Percentiles rank a stretch among this genome's conserved stretches.
Evolutionary conservation across 2,113 vertebrate species (phyloP).

Genomic region (Boleophthalmus pectinirostris): DNA sequence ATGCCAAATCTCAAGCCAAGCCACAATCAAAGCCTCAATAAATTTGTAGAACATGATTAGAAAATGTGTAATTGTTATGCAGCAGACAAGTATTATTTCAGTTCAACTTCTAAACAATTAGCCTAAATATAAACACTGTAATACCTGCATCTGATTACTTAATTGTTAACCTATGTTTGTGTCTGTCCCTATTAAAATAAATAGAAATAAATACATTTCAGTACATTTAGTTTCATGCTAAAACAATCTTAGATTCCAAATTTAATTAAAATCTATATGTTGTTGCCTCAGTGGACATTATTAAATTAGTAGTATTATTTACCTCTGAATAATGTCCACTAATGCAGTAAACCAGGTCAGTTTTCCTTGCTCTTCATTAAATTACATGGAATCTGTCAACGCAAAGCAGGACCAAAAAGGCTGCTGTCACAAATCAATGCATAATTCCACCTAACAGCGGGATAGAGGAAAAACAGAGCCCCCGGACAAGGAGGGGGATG

Average conservation of each 20-base stretch:
- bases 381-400: background rate
- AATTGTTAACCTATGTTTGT: too few relatives aligned
- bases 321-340: background rate
- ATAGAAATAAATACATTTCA: background rate
- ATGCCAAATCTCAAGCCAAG: background rate
- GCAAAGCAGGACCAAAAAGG: slow-evolving; percentile 6
- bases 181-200: too few relatives aligned
- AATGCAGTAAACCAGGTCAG: background rate
- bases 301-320: background rate
- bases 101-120: too few relatives aligned
- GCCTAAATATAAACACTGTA: too few relatives aligned
- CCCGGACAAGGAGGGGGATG: slow-evolving; percentile 8
- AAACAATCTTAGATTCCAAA: background rate
- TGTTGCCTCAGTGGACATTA: background rate
- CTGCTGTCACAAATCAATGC: slow-evolving; percentile 52
- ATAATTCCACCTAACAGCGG: slow-evolving; percentile 46
- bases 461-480: background rate
- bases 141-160: too few relatives aligned
- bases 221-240: background rate
- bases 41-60: background rate
- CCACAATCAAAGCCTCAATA: background rate
- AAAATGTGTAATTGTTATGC: background rate
- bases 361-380: background rate
- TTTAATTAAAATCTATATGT: background rate
- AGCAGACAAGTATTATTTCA: too few relatives aligned